Evolutionary conservation across 2,888 invertebrate genomes (phyloP), one percentile per base, ranked within the genome.

Genomic region (Eupithecia vulgata): DNA sequence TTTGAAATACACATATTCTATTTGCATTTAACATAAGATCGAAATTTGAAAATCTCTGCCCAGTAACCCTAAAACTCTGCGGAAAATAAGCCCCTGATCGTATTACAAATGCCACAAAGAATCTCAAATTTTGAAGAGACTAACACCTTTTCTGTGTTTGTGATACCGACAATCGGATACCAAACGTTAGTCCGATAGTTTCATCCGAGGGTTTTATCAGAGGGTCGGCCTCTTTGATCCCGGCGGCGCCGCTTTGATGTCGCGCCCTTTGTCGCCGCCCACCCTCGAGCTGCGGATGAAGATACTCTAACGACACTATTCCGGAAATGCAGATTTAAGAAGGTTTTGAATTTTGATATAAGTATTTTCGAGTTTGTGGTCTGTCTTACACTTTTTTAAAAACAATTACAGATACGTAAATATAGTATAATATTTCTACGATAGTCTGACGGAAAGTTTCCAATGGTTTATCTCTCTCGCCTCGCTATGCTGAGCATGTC

Each of bases 91-190:
- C 76, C 74, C 79, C 80, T 80, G 75, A 81, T 81, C 78, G 72
- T 73, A 76, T 80, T 79, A 73, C 74, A 73, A 75, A 79, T 76
- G 76, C 68, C 78, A 78, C 81, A 81, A 81, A 77, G 74, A 79
- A 70, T 79, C 74, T 75, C 72, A 79, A 80, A 79, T 70, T 81
- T 80, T 79, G 80, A 80, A 82, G 80, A 81, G 82, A 78, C 80
- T 77, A 81, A 87, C 88, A 88, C 87, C 87, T 90, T 86, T 87
- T 85, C 81, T 84, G 80, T 76, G 80, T 87, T 88, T 87, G 83
- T 83, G 86, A 89, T 88, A 85, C 88, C 87, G 85, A 89, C 90
- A 92, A 91, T 92, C 91, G 86, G 88, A 90, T 91, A 91, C 88
- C 87, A 91, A 90, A 88, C 88, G 88, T 75, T 78, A 79, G 84